Conservation (phyloP, 2,113 vertebrate species). For the Typhlomys cinereus region DNA sequence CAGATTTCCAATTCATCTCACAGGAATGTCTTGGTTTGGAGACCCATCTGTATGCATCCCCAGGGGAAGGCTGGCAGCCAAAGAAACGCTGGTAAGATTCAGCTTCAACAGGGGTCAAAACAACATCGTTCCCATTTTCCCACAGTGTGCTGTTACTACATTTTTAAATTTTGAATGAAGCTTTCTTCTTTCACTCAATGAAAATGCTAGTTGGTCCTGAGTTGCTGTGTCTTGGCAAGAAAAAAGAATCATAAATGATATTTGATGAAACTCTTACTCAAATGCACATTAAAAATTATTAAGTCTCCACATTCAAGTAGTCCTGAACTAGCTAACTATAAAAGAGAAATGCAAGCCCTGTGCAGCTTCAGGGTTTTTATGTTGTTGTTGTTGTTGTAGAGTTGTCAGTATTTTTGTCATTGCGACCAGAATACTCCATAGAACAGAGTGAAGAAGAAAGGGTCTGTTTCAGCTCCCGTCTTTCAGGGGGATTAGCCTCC, state of each 20-base stretch:
- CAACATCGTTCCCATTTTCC: not conserved
- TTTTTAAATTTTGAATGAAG: not conserved
- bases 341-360: not conserved
- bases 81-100: not conserved
- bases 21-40: not conserved
- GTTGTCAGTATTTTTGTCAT: no score
- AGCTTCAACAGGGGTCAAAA: not conserved
- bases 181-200: not conserved
- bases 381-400: no score
- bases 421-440: no score
- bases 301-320: not conserved
- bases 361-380: not conserved
- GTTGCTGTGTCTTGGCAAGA: not conserved
- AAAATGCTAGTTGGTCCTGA: not conserved
- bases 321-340: not conserved
- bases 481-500: not conserved
- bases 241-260: not conserved
- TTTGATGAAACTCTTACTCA: not conserved
- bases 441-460: no score
- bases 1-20: not conserved
- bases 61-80: not conserved
- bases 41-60: not conserved
- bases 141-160: not conserved
- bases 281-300: not conserved
- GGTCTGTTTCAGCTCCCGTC: not conserved